Evolutionary conservation across 2,888 invertebrate species (phyloP), one percentile per base, ranked within the genome.

Genomic region (Chymomyza caudatula): DNA sequence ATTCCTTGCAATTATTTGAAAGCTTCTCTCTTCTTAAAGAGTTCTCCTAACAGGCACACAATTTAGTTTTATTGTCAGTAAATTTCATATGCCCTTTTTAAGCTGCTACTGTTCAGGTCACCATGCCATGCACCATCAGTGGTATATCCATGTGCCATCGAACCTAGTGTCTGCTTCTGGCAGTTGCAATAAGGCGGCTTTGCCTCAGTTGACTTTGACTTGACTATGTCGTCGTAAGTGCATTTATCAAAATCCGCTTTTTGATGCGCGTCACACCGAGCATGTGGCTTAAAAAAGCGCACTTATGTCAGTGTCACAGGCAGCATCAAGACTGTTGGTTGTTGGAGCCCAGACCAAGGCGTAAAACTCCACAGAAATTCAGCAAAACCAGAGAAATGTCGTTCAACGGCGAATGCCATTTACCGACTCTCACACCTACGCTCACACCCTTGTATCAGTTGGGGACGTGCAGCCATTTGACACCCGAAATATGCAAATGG

Each of bases 241-340:
- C 80, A 83, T 78, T 83, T 78, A 82, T 82, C 80, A 78, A 78
- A 79, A 77, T 78, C 78, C 77, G 65, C 78, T 69, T 69, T 67
- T 58, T 13, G 65, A 60, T 56, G 60, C 15, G 23, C 43, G 23
- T 25, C 8, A 47, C 17, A 47, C 23, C 53, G 37, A 60, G 52
- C 51, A 51, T 52, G 51, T 42, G 43, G 17, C 42, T 25, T 22
- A 37, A 15, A 29, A 43, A 60, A 49, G 42, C 29, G 49, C 19
- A 58, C 42, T n/a, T 15, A 13, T 19, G 71, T n/a, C 71, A 71
- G 57, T 54, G 29, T 17, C 17, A 54, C 11, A 15, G 65, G 54
- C 55, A 58, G 58, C 22, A 2, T 4, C 17, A 8, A 55, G n/a
- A 25, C n/a, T n/a, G 42, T 54, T 60, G 55, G 47, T 44, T 25